Conservation (phyloP, 1,140 invertebrate species). For the Teleopsis dalmanni region DNA sequence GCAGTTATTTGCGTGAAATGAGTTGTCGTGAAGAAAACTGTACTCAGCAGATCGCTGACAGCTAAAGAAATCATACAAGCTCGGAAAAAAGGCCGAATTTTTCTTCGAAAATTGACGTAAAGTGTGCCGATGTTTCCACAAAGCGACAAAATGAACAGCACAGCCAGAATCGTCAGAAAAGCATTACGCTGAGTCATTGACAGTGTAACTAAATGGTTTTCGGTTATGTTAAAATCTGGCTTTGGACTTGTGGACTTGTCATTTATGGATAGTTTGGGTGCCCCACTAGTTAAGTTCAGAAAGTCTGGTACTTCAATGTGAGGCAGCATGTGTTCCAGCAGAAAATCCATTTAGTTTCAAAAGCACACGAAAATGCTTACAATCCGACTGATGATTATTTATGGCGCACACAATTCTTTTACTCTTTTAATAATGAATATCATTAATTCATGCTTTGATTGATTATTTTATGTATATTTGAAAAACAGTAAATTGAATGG, state of each 20-base stretch:
- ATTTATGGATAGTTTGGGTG: background rate
- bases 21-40: slow-evolving; percentile 22
- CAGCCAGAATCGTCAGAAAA: slow-evolving; percentile 16
- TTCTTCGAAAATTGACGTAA: slow-evolving; percentile 27
- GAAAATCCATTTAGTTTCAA: too few species aligned
- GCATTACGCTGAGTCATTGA: slow-evolving; percentile 9
- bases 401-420: too few species aligned
- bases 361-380: too few species aligned
- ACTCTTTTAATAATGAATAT: too few species aligned
- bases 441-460: too few species aligned
- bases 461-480: too few species aligned
- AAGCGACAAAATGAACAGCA: slow-evolving; percentile 19
- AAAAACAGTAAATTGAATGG: too few species aligned
- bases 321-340: background rate
- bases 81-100: slow-evolving; percentile 34
- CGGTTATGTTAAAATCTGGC: slow-evolving; percentile 15
- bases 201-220: slow-evolving; percentile 15
- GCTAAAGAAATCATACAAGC: slow-evolving; percentile 46
- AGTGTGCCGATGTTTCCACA: slow-evolving; percentile 28
- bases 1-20: slow-evolving; percentile 28
- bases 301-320: background rate
- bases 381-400: too few species aligned
- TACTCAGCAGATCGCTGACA: slow-evolving; percentile 43
- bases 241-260: background rate
- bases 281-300: background rate